phyloP scores from a whole-genome alignment of 2,888 invertebrate genomes.

The Zaprionus lineosus region DNA sequence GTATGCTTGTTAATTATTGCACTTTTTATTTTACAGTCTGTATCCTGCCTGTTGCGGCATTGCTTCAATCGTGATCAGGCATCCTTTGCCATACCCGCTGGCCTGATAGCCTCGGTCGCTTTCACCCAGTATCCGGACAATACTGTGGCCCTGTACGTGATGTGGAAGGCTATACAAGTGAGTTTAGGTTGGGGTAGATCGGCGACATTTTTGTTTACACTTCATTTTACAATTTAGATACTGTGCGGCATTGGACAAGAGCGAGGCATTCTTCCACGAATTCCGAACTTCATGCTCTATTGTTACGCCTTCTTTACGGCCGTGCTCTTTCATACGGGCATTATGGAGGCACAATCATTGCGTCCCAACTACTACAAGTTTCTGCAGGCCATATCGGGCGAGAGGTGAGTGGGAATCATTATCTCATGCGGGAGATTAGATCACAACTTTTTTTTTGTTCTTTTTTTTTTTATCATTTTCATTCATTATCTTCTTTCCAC shows the following conservation, averaged over 20 bases:
- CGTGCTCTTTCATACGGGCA: slow-evolving; percentile 89
- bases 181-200: neutral
- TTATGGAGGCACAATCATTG: slow-evolving; percentile 90
- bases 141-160: slow-evolving; percentile 90
- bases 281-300: slow-evolving; percentile 88
- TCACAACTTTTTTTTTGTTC: neutral
- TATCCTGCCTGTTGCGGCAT: slow-evolving; percentile 87
- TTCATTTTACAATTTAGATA: slow-evolving; percentile 83
- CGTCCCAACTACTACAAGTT: slow-evolving; percentile 93
- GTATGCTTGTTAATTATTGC: no score
- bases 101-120: slow-evolving; percentile 87
- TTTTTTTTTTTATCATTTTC: neutral
- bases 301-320: slow-evolving; percentile 91
- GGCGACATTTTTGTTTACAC: neutral
- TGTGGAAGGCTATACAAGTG: slow-evolving; percentile 93
- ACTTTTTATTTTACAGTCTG: slow-evolving; percentile 83
- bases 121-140: slow-evolving; percentile 90
- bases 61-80: slow-evolving; percentile 85
- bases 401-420: slow-evolving; percentile 85
- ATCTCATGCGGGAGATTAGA: no score
- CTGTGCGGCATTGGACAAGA: slow-evolving; percentile 89
- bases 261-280: slow-evolving; percentile 86
- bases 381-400: slow-evolving; percentile 88
- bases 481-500: neutral
- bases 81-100: slow-evolving; percentile 87